Evolutionary conservation across 1,140 invertebrate genomes (phyloP).

Genomic region (Neodiprion virginianus): DNA sequence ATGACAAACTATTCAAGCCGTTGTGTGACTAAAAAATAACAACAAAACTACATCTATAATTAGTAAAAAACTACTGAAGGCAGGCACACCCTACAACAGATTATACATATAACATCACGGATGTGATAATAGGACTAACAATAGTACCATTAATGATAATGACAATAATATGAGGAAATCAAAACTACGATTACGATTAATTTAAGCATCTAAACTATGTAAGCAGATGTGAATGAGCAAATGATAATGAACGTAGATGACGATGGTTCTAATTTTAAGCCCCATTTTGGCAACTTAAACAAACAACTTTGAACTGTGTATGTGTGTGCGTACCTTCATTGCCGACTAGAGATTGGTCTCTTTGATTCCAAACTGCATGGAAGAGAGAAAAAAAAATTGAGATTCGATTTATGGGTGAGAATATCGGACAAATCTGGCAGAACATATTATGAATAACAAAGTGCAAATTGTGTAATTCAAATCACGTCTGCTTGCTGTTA

Average conservation of each 20-base stretch:
- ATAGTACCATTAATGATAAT: background rate
- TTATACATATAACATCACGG: conserved; percentile 25
- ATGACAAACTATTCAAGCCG: no score
- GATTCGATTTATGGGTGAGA: background rate
- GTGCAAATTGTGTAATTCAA: no score
- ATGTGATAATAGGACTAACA: conserved; percentile 7
- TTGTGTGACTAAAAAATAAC: conserved; percentile 28
- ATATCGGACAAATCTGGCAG: background rate
- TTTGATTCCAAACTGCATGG: conserved; percentile 52
- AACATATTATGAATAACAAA: no score
- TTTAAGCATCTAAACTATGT: conserved; percentile 13
- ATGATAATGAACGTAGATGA: background rate
- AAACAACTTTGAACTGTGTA: background rate
- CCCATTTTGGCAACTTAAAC: background rate
- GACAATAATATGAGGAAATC: background rate
- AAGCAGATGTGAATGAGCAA: conserved; percentile 6
- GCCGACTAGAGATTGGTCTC: conserved; percentile 54
- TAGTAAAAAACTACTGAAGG: conserved; percentile 35
- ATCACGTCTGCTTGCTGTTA: no score
- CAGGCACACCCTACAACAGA: conserved; percentile 49
- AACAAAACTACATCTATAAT: conserved; percentile 13
- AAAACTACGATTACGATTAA: conserved; percentile 1
- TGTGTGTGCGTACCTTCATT: conserved; percentile 62
- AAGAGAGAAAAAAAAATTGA: conserved; percentile 35
- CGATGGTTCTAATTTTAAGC: background rate